These are phyloP conservation scores for Astropecten irregularis DNA, from an alignment of 53 echinoderm and acorn worm species.

Conservation along the genomic window DNA sequence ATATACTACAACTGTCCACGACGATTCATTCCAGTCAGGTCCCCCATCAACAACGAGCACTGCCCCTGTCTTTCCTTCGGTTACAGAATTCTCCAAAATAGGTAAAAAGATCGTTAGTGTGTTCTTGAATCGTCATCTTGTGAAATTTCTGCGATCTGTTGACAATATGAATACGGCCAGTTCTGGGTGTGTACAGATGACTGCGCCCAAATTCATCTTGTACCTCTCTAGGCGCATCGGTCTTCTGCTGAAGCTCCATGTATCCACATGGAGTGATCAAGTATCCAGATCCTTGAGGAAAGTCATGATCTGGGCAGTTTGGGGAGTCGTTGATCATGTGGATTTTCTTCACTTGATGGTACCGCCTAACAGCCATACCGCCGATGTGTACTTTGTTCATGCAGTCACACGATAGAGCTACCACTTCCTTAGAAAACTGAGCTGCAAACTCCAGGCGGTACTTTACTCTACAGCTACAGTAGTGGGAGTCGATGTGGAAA, in stretches of 20 bases:
- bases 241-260: conserved; percentile 1
- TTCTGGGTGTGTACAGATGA: neutral
- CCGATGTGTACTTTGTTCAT: conserved; percentile 62
- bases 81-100: neutral
- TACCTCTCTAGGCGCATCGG: neutral
- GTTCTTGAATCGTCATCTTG: conserved; percentile 28
- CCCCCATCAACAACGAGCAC: neutral
- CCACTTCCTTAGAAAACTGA: conserved; percentile 13
- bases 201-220: conserved; percentile 7
- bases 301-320: conserved; percentile 63
- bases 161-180: conserved; percentile 29
- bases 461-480: too few relatives aligned
- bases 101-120: conserved; percentile 59
- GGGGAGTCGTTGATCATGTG: conserved; percentile 28
- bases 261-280: conserved; percentile 57
- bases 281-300: conserved; percentile 28
- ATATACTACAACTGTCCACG: neutral
- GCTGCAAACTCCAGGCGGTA: neutral
- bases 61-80: neutral
- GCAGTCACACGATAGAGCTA: conserved; percentile 49
- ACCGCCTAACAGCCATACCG: conserved; percentile 51
- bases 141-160: conserved; percentile 24
- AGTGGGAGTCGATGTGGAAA: too few relatives aligned
- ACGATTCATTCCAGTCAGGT: neutral
- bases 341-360: conserved; percentile 38